Evolutionary conservation across 2,797 vertebrate genomes (phyloP), one percentile per base, ranked within the genome.

Genomic region (Anabas testudineus): DNA sequence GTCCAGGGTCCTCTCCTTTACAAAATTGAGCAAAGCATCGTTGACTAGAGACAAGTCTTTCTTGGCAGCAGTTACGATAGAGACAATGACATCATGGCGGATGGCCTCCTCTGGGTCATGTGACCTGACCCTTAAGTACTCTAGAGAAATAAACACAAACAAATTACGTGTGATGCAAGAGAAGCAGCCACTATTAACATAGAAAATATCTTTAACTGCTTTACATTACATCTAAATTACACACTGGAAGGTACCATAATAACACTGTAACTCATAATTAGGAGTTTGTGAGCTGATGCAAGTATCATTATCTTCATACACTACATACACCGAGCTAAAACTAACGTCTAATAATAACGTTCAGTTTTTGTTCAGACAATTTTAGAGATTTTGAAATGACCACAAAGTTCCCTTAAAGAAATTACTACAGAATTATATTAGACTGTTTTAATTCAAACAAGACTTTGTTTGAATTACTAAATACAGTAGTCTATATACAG

Each of bases 41-140:
- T 98, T 99, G 83, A 99, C 97, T 13, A 99, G 93, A 37, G 96
- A 91, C 77, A 99, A 93, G 89, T 99, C 97, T 87, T 99, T 99
- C 91, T 98, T 98, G 89, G 97, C 97, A 82, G 97, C 97, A 8
- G 97, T 99, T 88, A 99, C 97, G 89, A 99, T 99, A 68, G 97
- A 99, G 73, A 99, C 98, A 52, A 99, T 99, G 84, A 99, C 98
- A 86, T 98, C 97, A 75, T 99, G 97, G 60, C 98, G 95, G 86
- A 99, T 99, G 64, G 97, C 97, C 88, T 99, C 98, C 90, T 99
- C 97, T 1, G 97, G 97, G 87, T 99, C 97, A 91, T 98, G 98
- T 71, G 97, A 99, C 74, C 98, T 92, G 81, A 99, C 97, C 93
- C 97, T 96, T 72, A 99, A 94, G 88, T 93, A 97, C 76, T 99